Percentiles rank a stretch among this genome's conserved stretches.
phyloP scores from a whole-genome alignment of 2,113 vertebrate species.

The Proteles cristata region DNA sequence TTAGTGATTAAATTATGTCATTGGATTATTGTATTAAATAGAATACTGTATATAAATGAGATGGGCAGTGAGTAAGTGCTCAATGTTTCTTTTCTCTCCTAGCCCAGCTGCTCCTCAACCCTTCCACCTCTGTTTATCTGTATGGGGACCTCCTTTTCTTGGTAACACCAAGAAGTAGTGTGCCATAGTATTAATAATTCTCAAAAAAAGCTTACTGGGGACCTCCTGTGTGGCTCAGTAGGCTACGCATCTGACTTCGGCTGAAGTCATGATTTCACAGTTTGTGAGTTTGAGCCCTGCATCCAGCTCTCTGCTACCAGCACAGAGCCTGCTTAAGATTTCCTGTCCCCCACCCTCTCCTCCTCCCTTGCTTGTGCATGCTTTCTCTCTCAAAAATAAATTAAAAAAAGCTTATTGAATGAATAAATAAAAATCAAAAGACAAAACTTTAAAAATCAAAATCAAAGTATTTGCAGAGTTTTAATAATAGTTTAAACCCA shows the following conservation, averaged over 20 bases:
- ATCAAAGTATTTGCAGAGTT: not conserved
- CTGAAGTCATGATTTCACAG: no score
- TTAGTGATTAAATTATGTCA: not conserved
- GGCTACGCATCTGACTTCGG: no score
- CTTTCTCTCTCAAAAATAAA: no score
- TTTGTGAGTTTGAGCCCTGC: no score
- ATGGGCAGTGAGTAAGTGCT: not conserved
- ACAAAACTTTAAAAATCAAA: not conserved
- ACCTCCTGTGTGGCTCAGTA: no score
- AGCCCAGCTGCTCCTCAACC: not conserved
- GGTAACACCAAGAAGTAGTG: not conserved
- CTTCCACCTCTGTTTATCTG: not conserved
- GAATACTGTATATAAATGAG: not conserved
- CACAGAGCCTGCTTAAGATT: no score
- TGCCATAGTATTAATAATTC: not conserved
- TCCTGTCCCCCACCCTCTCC: no score
- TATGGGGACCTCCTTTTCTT: not conserved
- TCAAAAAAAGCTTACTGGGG: not conserved
- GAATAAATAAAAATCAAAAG: conserved; percentile 8
- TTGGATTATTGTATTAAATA: not conserved
- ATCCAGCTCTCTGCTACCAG: no score
- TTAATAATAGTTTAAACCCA: not conserved
- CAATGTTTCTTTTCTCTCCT: not conserved
- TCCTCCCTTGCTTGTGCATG: no score
- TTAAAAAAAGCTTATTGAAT: not conserved